Conservation (phyloP, 1,140 invertebrate genomes). For the Formica exsecta region DNA sequence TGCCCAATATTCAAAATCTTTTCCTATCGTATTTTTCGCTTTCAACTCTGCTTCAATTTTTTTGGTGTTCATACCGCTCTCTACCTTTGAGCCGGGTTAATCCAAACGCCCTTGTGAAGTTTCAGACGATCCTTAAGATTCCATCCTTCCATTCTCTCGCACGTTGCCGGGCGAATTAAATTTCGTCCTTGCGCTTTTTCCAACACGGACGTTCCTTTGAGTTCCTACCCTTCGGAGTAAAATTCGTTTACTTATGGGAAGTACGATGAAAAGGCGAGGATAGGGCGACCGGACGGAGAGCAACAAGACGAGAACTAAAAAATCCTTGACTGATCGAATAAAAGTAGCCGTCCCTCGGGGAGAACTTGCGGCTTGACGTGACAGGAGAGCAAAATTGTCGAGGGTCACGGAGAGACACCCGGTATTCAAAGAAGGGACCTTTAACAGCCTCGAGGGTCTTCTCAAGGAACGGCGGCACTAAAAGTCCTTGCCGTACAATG, state of each 20-base stretch:
- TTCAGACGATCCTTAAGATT: constrained; percentile 44
- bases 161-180: constrained; percentile 56
- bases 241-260: constrained; percentile 60
- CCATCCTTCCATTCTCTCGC: neutral
- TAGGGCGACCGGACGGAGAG: constrained; percentile 30
- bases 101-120: neutral
- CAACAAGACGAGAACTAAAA: constrained; percentile 23
- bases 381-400: constrained; percentile 41
- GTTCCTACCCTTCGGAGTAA: neutral
- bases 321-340: constrained; percentile 50
- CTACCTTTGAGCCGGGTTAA: constrained; percentile 3
- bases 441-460: constrained; percentile 52
- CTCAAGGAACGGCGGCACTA: constrained; percentile 23
- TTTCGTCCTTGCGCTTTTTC: constrained; percentile 32
- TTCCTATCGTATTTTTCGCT: neutral
- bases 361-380: constrained; percentile 51
- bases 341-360: constrained; percentile 37
- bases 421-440: constrained; percentile 57
- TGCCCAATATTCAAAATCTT: constrained; percentile 9
- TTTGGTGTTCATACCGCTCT: neutral
- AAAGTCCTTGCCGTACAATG: constrained; percentile 18
- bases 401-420: constrained; percentile 54
- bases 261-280: constrained; percentile 31
- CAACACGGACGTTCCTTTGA: constrained; percentile 46
- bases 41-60: constrained; percentile 27